A percentile compares a stretch with the other conserved stretches of the same genome.
phyloP scores from a whole-genome alignment of 2,888 invertebrate species.

The Drosophila rubida region DNA sequence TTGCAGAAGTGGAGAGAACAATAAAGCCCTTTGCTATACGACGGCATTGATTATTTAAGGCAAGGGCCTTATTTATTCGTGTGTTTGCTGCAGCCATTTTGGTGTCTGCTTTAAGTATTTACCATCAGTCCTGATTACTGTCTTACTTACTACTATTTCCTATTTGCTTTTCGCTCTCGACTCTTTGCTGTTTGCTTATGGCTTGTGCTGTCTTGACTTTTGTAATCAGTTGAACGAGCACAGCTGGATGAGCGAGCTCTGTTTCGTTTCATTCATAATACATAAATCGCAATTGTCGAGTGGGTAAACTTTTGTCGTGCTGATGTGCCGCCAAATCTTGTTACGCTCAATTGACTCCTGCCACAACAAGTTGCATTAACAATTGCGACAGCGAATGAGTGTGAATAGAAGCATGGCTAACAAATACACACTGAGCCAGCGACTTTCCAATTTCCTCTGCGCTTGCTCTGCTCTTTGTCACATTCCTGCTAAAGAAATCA shows the following conservation, averaged over 20 bases:
- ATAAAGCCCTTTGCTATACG: slow-evolving; percentile 1
- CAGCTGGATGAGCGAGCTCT: background rate
- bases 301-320: background rate
- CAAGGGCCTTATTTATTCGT: too few relatives aligned
- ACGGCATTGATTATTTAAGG: slow-evolving; percentile 11
- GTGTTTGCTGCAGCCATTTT: too few relatives aligned
- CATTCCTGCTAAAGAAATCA: too few relatives aligned
- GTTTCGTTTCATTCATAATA: slow-evolving; percentile 8
- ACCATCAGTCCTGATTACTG: slow-evolving; percentile 10
- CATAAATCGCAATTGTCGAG: slow-evolving; percentile 10
- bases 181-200: background rate
- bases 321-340: slow-evolving; percentile 21
- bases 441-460: background rate
- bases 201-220: slow-evolving; percentile 3
- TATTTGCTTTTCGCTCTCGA: background rate
- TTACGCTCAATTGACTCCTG: slow-evolving; percentile 24
- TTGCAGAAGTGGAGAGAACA: background rate
- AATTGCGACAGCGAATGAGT: slow-evolving; percentile 8
- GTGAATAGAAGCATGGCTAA: slow-evolving; percentile 8
- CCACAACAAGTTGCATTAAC: slow-evolving; percentile 19
- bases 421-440: background rate
- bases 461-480: background rate
- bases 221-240: background rate
- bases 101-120: slow-evolving; percentile 12
- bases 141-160: background rate